Base-by-base conservation (phyloP, 2,113 vertebrate genomes). In the Coptodon rendalli region DNA sequence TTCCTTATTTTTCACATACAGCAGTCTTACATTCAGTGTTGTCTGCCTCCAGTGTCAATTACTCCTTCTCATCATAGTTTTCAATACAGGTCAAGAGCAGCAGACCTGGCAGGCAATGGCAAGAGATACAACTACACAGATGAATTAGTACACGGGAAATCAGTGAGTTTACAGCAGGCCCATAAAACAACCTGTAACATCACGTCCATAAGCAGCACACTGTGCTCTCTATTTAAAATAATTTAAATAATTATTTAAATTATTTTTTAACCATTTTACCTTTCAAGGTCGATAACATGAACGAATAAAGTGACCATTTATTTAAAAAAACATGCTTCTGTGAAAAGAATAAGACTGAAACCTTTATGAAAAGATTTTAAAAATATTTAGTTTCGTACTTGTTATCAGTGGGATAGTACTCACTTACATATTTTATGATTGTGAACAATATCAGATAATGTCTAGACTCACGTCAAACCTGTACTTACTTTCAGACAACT, bases 231-330 rank as follows among this genome's bases (percentile, higher is more conserved):
- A 24, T 16, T 27, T 59, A 61, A 31, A 9, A 31, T 31, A 10
- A 31, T 31, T 61, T 1, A 1, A 9, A 61, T 61, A 9, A 61
- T 27, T 10, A 11, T 43, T 16, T 45, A 40, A 40, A 40, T 40
- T 11, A 38, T 68, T 71, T 24, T 68, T 68, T 40, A 11, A 45
- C 5, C 1, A 1, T 3, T 45, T 48, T 29, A 73, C 14, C 14
- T 45, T 48, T 17, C 1, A 24, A 24, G 0, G 40, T 68, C 7
- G 3, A 38, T 68, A 40, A 71, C 36, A 40, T 0, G n/a, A 6
- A 40, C 3, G 0, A 24, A 71, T 14, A 71, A 4, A 43, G n/a
- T 71, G 36, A 43, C 63, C 36, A 14, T 68, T 68, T 68, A 38
- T 68, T 68, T 2, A 0, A 40, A 38, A 66, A 36, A 0, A 68